Base-by-base conservation (phyloP, 2,797 vertebrate genomes). In the Loris lydekkerianus region DNA sequence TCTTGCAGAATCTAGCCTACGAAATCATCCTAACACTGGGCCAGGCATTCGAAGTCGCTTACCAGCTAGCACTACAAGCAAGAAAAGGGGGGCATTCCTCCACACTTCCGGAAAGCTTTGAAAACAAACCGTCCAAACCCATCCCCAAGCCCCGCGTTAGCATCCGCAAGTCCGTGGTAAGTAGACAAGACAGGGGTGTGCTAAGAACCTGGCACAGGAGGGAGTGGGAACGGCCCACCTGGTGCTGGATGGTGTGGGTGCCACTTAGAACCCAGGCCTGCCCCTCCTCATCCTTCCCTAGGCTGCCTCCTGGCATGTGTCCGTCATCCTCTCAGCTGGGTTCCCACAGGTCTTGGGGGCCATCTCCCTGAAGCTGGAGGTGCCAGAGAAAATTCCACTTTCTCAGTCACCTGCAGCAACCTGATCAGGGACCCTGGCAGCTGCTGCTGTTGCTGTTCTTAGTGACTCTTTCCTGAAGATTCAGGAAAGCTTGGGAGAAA, bases 1-100 rank as follows among this genome's bases (percentile, higher is more conserved):
- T 93, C 34, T 98, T 98, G 75, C 99, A 99, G 99, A 99, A 99
- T 98, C 98, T 99, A 99, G 99, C 99, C 93, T 99, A 99, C 0
- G 99, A 99, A 99, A 99, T 99, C 98, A 99, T 99, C 98, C 98
- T 99, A 97, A 99, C 99, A 0, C 98, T 99, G 91, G 99, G 99
- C 98, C 99, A 99, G 98, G 99, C 99, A 29, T 99, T 99, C 97
- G 99, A 99, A 98, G 99, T 99, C 95, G 99, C 99, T 73, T 99
- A 99, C 98, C 99, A 99, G 98, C 98, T 99, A 95, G 99, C 99
- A 60, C 99, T 99, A 86, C 99, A 99, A 98, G 99, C 99, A 90
- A 98, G 99, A 94, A 99, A 99, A 98, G 99, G 99, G 37, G 99
- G 99, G n/a, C 99, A 99, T 72, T 99, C 99, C 43, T 99, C 99